Percentiles rank a stretch among this genome's conserved stretches.
These are phyloP conservation scores for Aporrectodea caliginosa DNA, from an alignment of 1,140 invertebrate genomes.

Conservation along the genomic window DNA sequence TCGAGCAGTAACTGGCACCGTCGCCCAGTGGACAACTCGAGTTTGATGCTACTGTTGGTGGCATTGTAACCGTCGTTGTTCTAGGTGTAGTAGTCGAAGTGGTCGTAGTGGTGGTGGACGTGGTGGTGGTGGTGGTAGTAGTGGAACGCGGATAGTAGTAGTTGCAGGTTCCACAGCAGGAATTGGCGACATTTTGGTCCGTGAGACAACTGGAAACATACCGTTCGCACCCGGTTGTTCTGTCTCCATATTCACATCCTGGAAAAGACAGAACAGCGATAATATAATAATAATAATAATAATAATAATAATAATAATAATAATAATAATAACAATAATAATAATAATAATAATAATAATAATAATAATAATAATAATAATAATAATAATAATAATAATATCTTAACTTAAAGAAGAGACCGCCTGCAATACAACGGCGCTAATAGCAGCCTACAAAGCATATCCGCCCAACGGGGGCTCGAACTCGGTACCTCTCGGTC, in stretches of 20 bases:
- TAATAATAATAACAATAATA: background rate
- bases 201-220: background rate
- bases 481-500: too few species aligned
- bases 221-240: background rate
- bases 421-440: too few species aligned
- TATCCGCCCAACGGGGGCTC: too few species aligned
- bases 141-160: background rate
- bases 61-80: background rate
- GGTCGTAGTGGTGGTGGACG: background rate
- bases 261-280: background rate
- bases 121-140: background rate
- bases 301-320: conserved; percentile 1
- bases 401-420: too few species aligned
- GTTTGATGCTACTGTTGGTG: too few species aligned
- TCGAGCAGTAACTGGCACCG: background rate
- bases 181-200: background rate
- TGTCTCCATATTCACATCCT: conserved; percentile 16
- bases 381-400: conserved; percentile 1
- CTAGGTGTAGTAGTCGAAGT: background rate
- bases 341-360: conserved; percentile 4
- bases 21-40: background rate
- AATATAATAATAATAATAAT: conserved; percentile 4
- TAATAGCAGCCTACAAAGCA: too few species aligned
- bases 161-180: background rate
- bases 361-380: conserved; percentile 4